Percentiles rank a stretch among this genome's conserved stretches.
phyloP scores from a whole-genome alignment of 2,888 invertebrate species.

The Heliconius charithonia region DNA sequence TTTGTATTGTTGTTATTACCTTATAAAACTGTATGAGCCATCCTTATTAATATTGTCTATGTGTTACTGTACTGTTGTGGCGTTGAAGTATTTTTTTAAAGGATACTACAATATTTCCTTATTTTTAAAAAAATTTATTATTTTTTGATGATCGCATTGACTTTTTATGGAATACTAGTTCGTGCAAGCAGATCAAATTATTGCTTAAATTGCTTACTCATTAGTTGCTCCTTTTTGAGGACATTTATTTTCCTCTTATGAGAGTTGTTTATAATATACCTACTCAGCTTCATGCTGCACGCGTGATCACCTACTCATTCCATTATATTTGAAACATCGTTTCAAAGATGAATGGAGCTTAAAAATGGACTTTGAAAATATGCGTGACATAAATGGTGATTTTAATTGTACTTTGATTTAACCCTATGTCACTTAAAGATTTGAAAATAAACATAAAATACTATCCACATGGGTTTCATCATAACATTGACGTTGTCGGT shows the following conservation, averaged over 20 bases:
- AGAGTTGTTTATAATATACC: neutral
- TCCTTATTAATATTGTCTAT: conserved; percentile 13
- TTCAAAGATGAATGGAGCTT: too few species aligned
- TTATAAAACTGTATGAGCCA: conserved; percentile 7
- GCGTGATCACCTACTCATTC: neutral
- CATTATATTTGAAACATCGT: too few species aligned
- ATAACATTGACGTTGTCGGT: neutral
- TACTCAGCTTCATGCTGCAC: too few species aligned
- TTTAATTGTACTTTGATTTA: too few species aligned
- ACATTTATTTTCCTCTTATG: neutral
- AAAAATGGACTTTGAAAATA: too few species aligned
- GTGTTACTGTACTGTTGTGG: neutral
- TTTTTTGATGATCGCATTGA: conserved; percentile 14
- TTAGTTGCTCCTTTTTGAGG: neutral
- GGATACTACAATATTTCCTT: conserved; percentile 1
- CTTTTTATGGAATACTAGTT: conserved; percentile 2
- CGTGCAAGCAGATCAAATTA: neutral
- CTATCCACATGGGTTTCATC: neutral
- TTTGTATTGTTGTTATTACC: conserved; percentile 19
- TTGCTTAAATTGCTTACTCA: neutral
- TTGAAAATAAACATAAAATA: neutral
- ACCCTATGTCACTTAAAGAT: neutral
- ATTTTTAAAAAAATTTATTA: conserved; percentile 12
- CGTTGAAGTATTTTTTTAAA: neutral
- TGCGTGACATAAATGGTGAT: too few species aligned